A percentile compares a stretch with the other conserved stretches of the same genome.
Evolutionary conservation across 2,888 invertebrate species (phyloP).

Genomic region (Chaetogeoica ovagalla): DNA sequence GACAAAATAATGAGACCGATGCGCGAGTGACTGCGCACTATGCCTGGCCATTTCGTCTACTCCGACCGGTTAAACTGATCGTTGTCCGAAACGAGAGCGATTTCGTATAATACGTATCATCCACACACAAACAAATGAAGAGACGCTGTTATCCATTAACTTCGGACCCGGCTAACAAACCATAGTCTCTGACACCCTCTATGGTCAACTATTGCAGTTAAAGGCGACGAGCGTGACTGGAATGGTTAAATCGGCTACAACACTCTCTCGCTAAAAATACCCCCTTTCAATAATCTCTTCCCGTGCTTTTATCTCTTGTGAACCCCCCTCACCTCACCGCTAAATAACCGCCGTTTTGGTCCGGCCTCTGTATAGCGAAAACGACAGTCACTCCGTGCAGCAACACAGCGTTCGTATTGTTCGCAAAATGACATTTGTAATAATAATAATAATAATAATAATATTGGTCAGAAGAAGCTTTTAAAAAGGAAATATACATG

Average conservation of each 20-base stretch:
- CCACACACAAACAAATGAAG: not conserved
- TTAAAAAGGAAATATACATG: not conserved
- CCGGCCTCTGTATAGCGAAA: no score
- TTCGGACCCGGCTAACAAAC: constrained; percentile 26
- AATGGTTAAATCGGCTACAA: constrained; percentile 23
- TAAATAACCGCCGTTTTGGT: no score
- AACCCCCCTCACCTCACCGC: not conserved
- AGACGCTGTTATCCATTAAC: constrained; percentile 38
- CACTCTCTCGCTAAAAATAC: constrained; percentile 13
- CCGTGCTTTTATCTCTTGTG: no score
- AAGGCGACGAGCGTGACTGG: constrained; percentile 46
- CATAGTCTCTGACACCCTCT: not conserved
- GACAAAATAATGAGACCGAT: not conserved
- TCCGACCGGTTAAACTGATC: not conserved
- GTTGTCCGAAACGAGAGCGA: not conserved
- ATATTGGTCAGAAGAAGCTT: not conserved
- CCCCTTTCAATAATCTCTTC: constrained; percentile 18
- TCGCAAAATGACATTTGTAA: not conserved
- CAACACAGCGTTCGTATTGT: not conserved
- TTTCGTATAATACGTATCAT: not conserved
- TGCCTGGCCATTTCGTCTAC: not conserved
- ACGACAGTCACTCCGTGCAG: no score
- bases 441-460: no score
- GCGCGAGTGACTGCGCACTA: not conserved
- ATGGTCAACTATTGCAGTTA: constrained; percentile 17